Evolutionary conservation across 1,140 invertebrate genomes (phyloP).

Genomic region (Drosophila lacteicornis): DNA sequence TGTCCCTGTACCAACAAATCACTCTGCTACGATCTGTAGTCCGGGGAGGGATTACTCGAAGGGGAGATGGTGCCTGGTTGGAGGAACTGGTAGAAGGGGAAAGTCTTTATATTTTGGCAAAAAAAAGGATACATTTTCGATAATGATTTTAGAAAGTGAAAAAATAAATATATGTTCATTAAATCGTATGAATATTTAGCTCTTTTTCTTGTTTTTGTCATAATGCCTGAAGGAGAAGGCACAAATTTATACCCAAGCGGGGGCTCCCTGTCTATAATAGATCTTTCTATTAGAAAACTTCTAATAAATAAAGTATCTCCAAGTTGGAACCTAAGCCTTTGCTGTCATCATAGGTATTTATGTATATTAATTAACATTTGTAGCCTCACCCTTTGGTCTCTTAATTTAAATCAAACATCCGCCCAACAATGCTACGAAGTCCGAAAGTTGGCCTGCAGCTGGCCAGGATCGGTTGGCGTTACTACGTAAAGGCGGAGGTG

Average conservation of each 20-base stretch:
- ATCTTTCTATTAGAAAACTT: too few relatives aligned
- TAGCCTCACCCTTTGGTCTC: neutral
- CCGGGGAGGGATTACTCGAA: neutral
- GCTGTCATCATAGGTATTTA: neutral
- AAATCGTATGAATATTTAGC: neutral
- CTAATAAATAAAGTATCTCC: too few relatives aligned
- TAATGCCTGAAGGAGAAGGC: too few relatives aligned
- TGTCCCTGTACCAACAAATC: slow-evolving; percentile 63
- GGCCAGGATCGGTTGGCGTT: neutral
- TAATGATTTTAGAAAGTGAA: too few relatives aligned
- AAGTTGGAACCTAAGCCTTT: too few relatives aligned
- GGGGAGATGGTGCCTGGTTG: too few relatives aligned
- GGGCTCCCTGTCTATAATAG: too few relatives aligned
- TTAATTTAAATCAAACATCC: neutral
- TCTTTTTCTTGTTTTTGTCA: too few relatives aligned
- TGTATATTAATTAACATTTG: neutral
- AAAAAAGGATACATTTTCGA: neutral
- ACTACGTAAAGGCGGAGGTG: neutral
- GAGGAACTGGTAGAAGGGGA: neutral
- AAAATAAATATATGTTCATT: too few relatives aligned
- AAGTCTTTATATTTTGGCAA: neutral
- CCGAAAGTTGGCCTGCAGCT: neutral
- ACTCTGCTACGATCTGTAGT: slow-evolving; percentile 57
- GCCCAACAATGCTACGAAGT: slow-evolving; percentile 16
- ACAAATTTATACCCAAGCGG: too few relatives aligned